phyloP scores from a whole-genome alignment of 1,140 invertebrate genomes.

The Cotesia vestalis region DNA sequence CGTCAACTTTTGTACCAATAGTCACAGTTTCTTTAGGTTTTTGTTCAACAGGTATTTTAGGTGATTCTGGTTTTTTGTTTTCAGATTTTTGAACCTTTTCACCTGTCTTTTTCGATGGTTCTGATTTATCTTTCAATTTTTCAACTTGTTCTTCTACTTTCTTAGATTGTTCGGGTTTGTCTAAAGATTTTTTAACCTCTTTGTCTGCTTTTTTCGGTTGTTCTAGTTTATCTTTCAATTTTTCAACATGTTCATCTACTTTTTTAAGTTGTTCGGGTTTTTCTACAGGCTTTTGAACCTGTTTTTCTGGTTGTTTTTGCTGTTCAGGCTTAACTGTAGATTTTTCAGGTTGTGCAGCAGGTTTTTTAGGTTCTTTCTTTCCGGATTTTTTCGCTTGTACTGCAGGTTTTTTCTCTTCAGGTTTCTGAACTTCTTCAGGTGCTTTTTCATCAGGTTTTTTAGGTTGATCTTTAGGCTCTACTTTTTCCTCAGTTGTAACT shows the following conservation, averaged over 20 bases:
- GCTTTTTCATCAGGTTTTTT: neutral
- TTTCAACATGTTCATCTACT: conserved; percentile 17
- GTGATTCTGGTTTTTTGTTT: conserved; percentile 16
- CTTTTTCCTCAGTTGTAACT: conserved; percentile 36
- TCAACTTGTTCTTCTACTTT: conserved; percentile 13
- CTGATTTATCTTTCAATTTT: neutral
- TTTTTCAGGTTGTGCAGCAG: neutral
- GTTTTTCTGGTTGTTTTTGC: neutral
- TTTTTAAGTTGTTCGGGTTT: conserved; percentile 8
- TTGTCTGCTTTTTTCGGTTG: neutral
- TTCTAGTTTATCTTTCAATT: neutral
- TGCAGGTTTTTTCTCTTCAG: conserved; percentile 13
- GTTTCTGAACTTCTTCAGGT: conserved; percentile 5
- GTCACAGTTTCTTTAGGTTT: conserved; percentile 11
- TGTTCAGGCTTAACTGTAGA: neutral
- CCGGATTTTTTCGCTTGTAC: neutral
- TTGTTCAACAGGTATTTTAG: conserved; percentile 26
- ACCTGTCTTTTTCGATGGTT: conserved; percentile 10
- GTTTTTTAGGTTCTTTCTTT: neutral
- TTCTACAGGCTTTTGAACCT: neutral
- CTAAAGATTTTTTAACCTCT: neutral
- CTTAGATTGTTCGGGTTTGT: conserved; percentile 7
- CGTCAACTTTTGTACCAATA: no score
- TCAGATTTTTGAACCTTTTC: conserved; percentile 16
- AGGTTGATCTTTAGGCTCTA: neutral